Conservation (phyloP, 1,140 invertebrate genomes). For the Nautilus pompilius region DNA sequence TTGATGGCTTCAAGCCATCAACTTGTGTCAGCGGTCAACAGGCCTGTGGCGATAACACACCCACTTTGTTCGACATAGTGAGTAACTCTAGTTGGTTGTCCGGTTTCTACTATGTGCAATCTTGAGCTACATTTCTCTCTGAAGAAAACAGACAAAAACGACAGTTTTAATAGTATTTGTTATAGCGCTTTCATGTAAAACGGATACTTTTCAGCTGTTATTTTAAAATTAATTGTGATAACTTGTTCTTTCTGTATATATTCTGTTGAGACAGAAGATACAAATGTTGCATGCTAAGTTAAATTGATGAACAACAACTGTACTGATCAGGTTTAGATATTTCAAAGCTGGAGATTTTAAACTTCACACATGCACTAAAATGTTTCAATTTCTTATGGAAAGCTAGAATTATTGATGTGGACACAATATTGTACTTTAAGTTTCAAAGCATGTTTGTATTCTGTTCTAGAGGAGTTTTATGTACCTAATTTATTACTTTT, state of each 20-base stretch:
- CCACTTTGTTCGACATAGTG: slow-evolving; percentile 45
- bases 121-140: not conserved
- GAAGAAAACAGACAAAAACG: too few species aligned
- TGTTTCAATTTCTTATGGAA: too few species aligned
- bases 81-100: slow-evolving; percentile 10
- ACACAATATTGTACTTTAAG: too few species aligned
- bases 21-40: slow-evolving; percentile 40
- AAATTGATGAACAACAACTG: too few species aligned
- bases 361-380: too few species aligned
- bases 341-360: too few species aligned
- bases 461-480: too few species aligned
- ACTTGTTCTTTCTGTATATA: not conserved
- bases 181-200: not conserved
- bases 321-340: too few species aligned
- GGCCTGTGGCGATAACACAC: slow-evolving; percentile 38
- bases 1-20: slow-evolving; percentile 37
- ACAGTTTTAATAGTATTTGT: not conserved
- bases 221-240: not conserved
- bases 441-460: too few species aligned
- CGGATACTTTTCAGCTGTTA: not conserved
- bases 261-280: not conserved
- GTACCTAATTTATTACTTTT: too few species aligned
- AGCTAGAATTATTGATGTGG: too few species aligned
- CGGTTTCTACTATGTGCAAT: not conserved
- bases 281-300: too few species aligned